Conservation (phyloP, 2,888 invertebrate genomes). For the Drosophila austrosaltans region DNA sequence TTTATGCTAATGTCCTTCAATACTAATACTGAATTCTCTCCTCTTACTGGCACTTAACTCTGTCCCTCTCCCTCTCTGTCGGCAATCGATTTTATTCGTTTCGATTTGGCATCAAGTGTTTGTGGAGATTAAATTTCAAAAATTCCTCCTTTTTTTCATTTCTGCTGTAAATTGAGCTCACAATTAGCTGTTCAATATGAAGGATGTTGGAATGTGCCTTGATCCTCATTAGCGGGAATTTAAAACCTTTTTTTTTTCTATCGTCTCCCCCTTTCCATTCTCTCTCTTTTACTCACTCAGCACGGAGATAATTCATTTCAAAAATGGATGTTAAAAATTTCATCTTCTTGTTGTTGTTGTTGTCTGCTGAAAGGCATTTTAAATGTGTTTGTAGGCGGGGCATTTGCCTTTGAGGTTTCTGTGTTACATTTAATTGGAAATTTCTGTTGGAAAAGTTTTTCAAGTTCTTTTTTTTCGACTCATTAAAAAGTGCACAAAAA, state of each 20-base stretch:
- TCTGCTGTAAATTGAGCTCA: constrained; percentile 44
- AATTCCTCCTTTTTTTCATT: constrained; percentile 22
- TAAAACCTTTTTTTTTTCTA: constrained; percentile 52
- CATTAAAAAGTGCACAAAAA: constrained; percentile 61
- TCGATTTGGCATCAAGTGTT: constrained; percentile 28
- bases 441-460: constrained; percentile 57
- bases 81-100: constrained; percentile 17
- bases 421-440: constrained; percentile 69
- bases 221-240: constrained; percentile 45
- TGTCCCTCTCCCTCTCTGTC: not conserved
- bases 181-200: constrained; percentile 42
- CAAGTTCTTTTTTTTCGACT: constrained; percentile 43
- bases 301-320: constrained; percentile 61
- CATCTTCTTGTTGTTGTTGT: constrained; percentile 42
- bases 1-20: constrained; percentile 44
- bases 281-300: constrained; percentile 5
- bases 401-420: constrained; percentile 74
- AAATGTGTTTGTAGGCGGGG: constrained; percentile 52
- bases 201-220: constrained; percentile 9
- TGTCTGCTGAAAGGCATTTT: constrained; percentile 51
- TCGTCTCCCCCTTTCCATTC: not conserved
- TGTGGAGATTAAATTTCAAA: constrained; percentile 58
- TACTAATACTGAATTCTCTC: not conserved
- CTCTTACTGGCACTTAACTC: not conserved
- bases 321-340: constrained; percentile 28